Evolutionary conservation across 53 echinoderm and acorn worm genomes (phyloP), one percentile per base, ranked within the genome.

Genomic region (Stichopus horrens): DNA sequence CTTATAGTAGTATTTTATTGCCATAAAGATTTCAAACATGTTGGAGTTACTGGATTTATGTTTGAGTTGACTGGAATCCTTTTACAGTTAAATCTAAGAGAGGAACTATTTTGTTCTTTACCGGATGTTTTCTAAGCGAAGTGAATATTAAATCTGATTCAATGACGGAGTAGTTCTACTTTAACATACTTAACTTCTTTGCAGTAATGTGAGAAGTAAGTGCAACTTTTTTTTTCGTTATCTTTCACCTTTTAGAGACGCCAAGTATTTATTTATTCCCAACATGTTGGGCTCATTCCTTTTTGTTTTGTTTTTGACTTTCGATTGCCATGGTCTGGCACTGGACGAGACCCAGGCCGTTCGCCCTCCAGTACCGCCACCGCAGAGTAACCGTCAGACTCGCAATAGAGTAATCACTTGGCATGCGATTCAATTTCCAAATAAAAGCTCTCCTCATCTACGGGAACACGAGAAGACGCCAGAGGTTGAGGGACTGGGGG

Each of bases 361-460:
- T 16, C n/a, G n/a, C 7, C 6, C n/a, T 71, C 71, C 71, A 71
- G 6, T 7, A 18, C 18, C 71, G 5, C 2, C 6, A 71, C 18
- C n/a, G 5, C 6, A n/a, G 19, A 13, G 19, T 71, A 71, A 5
- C 71, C 71, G 71, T 13, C 14, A 71, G 19, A 71, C 71, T 4
- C 6, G n/a, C 23, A 85, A 68, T 23, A 65, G 23, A 18, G 53
- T 85, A 9, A 67, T 65, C 4, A 65, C 85, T 51, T 85, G 85
- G 85, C 85, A 85, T 53, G 23, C 68, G 10, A 85, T 85, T 18
- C 85, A 85, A 16, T 85, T 85, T 37, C 85, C 85, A 10, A 63
- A 67, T 16, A 85, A 85, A 9, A 13, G 52, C 23, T 66, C 85
- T 37, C 68, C 85, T 18, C 20, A 9, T 23, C 14, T 85, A 63